Conservation (phyloP, 1,140 invertebrate species). For the Drosophila jambulina region DNA sequence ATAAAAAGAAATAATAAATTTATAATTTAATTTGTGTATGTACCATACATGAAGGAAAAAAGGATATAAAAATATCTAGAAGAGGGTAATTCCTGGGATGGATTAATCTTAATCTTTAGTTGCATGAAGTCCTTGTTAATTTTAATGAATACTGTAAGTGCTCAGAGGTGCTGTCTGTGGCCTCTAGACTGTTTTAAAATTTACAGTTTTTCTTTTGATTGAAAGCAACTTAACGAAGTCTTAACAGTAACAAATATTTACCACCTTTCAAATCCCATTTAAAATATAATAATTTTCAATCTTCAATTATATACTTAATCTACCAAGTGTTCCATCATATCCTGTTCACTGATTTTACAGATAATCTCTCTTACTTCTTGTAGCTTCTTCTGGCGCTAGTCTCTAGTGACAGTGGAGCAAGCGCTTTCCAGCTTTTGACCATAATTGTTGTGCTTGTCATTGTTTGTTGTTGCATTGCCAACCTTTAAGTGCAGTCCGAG, state of each 20-base stretch:
- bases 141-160: not conserved
- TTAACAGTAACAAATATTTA: not conserved
- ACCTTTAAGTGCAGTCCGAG: conserved; percentile 41
- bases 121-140: not conserved
- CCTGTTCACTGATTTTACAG: not conserved
- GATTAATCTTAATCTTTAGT: not conserved
- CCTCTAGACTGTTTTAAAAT: not conserved
- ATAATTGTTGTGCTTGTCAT: conserved; percentile 78
- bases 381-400: conserved; percentile 24
- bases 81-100: not conserved
- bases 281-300: not conserved
- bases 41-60: too few species aligned
- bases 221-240: not conserved
- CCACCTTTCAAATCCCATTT: not conserved
- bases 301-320: too few species aligned
- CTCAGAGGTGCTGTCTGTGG: not conserved
- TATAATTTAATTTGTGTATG: too few species aligned
- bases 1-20: not conserved
- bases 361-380: conserved; percentile 12
- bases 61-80: too few species aligned
- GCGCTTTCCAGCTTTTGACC: conserved; percentile 66
- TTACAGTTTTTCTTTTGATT: not conserved
- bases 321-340: not conserved
- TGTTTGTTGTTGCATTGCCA: conserved; percentile 71
- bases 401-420: conserved; percentile 61